A percentile compares a stretch with the other conserved stretches of the same genome.
Conservation (phyloP, 2,888 invertebrate genomes). For the Cheilosia variabilis region DNA sequence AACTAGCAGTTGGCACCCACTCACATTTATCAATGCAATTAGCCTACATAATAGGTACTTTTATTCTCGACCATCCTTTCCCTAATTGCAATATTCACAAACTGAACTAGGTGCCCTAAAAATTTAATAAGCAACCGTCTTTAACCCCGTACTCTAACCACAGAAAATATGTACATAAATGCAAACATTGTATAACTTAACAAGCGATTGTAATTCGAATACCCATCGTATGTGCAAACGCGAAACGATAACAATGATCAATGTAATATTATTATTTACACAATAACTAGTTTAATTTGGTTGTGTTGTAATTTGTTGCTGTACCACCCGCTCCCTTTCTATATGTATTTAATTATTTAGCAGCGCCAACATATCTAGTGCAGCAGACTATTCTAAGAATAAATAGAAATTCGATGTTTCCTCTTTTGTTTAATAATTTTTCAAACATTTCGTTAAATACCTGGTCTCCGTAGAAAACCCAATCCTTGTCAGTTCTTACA, state of each 20-base stretch:
- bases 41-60: too few relatives aligned
- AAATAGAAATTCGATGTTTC: neutral
- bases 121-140: too few relatives aligned
- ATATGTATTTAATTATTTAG: neutral
- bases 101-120: too few relatives aligned
- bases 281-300: conserved; percentile 9
- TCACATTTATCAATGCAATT: too few relatives aligned
- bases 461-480: neutral
- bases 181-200: too few relatives aligned
- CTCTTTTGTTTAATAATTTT: conserved; percentile 6
- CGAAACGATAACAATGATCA: conserved; percentile 8
- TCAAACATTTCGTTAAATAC: neutral
- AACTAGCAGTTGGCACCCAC: too few relatives aligned
- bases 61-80: too few relatives aligned
- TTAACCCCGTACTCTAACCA: neutral
- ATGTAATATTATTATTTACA: conserved; percentile 33
- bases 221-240: neutral
- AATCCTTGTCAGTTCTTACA: conserved; percentile 20
- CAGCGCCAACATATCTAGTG: conserved; percentile 27
- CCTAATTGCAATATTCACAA: too few relatives aligned
- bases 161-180: neutral
- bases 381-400: conserved; percentile 5
- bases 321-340: neutral
- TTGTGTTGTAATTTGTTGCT: conserved; percentile 13
- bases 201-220: neutral